These are phyloP conservation scores for Tiaroga cobitis DNA, from an alignment of 2,797 vertebrate genomes.

Conservation along the genomic window DNA sequence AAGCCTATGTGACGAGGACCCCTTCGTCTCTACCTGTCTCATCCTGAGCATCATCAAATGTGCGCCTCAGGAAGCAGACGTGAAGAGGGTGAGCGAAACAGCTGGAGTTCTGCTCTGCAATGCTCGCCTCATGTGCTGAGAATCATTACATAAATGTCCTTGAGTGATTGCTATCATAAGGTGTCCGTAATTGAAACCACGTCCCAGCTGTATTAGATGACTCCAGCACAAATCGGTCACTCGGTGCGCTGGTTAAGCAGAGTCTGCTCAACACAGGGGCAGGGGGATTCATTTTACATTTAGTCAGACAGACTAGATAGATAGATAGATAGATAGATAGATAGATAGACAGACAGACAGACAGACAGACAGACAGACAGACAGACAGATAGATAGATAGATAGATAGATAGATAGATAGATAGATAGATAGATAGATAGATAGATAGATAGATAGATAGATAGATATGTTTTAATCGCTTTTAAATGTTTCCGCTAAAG, in stretches of 20 bases:
- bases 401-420: neutral
- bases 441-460: too few species aligned
- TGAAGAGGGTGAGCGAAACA: slow-evolving; percentile 32
- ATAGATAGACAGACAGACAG: neutral
- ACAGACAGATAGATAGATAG: neutral
- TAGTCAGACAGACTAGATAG: rapidly evolving
- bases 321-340: too few species aligned
- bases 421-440: neutral
- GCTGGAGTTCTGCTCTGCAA: slow-evolving; percentile 44
- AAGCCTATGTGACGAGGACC: neutral
- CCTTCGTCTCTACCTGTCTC: slow-evolving; percentile 15
- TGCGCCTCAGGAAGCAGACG: neutral
- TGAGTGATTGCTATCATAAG: slow-evolving; percentile 58
- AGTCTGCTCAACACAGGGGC: neutral
- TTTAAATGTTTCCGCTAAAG: neutral
- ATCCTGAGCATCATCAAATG: slow-evolving; percentile 23
- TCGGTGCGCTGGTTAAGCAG: neutral
- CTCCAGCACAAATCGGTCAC: slow-evolving; percentile 41
- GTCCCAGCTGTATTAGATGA: slow-evolving; percentile 25
- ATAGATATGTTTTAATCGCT: neutral
- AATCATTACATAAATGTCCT: slow-evolving; percentile 62
- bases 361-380: rapidly evolving
- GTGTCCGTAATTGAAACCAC: slow-evolving; percentile 65
- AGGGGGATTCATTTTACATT: neutral
- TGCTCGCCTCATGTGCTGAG: slow-evolving; percentile 23